These are phyloP conservation scores for Scaptomyza cyrtandrae DNA, from an alignment of 2,888 invertebrate genomes.

Conservation along the genomic window DNA sequence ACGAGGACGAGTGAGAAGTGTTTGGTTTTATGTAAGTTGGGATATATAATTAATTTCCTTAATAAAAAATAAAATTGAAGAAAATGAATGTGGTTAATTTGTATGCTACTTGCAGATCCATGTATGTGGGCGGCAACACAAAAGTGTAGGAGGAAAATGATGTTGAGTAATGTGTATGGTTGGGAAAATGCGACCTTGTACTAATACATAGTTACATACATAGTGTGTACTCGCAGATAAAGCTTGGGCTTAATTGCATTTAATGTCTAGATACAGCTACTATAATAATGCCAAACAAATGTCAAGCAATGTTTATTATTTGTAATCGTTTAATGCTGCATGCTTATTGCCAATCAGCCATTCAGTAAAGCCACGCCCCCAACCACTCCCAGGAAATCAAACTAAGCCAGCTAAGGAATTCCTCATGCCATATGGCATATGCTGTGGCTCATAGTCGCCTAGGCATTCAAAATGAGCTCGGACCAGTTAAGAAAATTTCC, in stretches of 20 bases:
- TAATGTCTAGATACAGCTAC: slow-evolving; percentile 24
- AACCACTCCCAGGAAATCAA: neutral
- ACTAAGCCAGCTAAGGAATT: slow-evolving; percentile 10
- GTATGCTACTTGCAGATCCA: slow-evolving; percentile 32
- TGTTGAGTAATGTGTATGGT: neutral
- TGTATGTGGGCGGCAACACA: neutral
- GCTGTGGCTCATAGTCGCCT: slow-evolving; percentile 25
- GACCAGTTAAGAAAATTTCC: slow-evolving; percentile 47
- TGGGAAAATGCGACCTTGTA: neutral
- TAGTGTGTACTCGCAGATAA: slow-evolving; percentile 21
- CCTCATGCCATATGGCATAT: slow-evolving; percentile 16
- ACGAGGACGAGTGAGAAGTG: neutral
- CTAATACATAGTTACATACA: neutral
- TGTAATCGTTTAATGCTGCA: slow-evolving; percentile 73
- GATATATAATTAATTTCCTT: slow-evolving; percentile 63
- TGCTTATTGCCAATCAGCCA: slow-evolving; percentile 41
- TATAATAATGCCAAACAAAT: slow-evolving; percentile 45
- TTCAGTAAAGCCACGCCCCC: slow-evolving; percentile 25
- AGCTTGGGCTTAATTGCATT: slow-evolving; percentile 52
- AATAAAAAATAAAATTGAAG: slow-evolving; percentile 65
- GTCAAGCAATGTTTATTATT: slow-evolving; percentile 68
- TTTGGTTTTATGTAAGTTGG: slow-evolving; percentile 19
- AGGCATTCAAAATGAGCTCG: slow-evolving; percentile 55
- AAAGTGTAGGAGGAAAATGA: neutral
- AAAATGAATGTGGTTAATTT: slow-evolving; percentile 57